Conservation (phyloP, 2,113 vertebrate genomes). For the Epinephelus moara region DNA sequence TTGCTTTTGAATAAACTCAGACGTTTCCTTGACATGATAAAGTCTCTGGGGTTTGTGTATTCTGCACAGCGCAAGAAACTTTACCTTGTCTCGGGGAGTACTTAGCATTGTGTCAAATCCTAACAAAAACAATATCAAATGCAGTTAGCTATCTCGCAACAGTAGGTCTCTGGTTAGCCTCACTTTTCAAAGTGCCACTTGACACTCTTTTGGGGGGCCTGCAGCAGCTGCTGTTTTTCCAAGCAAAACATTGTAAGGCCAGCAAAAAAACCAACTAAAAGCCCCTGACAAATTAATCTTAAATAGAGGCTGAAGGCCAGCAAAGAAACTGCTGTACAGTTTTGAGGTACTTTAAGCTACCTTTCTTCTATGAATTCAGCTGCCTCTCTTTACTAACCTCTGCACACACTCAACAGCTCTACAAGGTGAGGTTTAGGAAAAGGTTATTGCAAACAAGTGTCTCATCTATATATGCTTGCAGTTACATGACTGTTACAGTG, state of each 20-base stretch:
- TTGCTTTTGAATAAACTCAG: constrained; percentile 9
- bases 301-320: constrained; percentile 64
- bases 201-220: constrained; percentile 60
- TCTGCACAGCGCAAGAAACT: constrained; percentile 22
- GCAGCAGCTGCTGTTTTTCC: constrained; percentile 58
- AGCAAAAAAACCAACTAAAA: constrained; percentile 58
- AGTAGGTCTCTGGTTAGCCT: constrained; percentile 59
- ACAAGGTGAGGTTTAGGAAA: constrained; percentile 14
- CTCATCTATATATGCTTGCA: background rate
- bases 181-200: constrained; percentile 63
- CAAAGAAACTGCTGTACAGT: constrained; percentile 38
- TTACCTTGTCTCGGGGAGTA: constrained; percentile 41
- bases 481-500: too few relatives aligned
- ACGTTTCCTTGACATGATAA: constrained; percentile 13
- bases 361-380: constrained; percentile 22
- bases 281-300: constrained; percentile 74
- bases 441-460: background rate
- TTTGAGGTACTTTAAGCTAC: background rate
- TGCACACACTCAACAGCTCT: constrained; percentile 7
- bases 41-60: constrained; percentile 5
- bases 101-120: constrained; percentile 65
- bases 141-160: constrained; percentile 46
- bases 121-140: constrained; percentile 67
- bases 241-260: constrained; percentile 61
- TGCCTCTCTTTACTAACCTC: background rate